A percentile compares a stretch with the other conserved stretches of the same genome.
Conservation (phyloP, 2,888 invertebrate species). For the Apamea anceps region DNA sequence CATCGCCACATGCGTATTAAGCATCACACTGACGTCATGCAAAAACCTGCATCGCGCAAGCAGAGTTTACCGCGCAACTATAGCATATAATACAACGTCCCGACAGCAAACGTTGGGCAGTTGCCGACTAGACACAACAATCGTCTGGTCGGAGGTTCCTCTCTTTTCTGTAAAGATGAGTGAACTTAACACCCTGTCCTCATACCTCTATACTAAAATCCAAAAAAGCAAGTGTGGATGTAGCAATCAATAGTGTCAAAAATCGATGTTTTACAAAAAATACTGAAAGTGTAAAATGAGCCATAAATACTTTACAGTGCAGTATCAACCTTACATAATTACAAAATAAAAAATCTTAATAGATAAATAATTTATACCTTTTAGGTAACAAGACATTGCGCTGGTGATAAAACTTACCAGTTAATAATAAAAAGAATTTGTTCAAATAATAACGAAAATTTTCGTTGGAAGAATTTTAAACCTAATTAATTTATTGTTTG, state of each 20-base stretch:
- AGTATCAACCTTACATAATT: conserved; percentile 41
- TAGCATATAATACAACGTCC: not conserved
- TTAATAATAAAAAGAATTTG: conserved; percentile 40
- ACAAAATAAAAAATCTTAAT: conserved; percentile 24
- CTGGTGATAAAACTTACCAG: conserved; percentile 53
- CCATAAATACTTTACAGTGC: conserved; percentile 5
- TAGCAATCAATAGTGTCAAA: not conserved
- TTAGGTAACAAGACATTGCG: conserved; percentile 66
- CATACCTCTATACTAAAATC: not conserved
- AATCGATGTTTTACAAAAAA: not conserved
- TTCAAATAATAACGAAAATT: conserved; percentile 41
- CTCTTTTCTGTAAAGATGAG: not conserved
- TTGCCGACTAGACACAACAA: not conserved
- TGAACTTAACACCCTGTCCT: not conserved
- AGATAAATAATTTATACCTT: conserved; percentile 67
- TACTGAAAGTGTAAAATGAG: not conserved
- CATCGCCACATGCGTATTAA: too few relatives aligned
- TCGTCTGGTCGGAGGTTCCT: not conserved
- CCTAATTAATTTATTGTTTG: conserved; percentile 12
- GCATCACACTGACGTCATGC: too few relatives aligned
- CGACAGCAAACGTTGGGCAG: not conserved
- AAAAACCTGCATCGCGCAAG: not conserved
- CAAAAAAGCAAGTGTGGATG: not conserved
- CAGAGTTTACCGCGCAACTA: not conserved
- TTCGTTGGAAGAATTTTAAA: conserved; percentile 37